Conservation (phyloP, 2,888 invertebrate genomes). For the Xylocampa areola region DNA sequence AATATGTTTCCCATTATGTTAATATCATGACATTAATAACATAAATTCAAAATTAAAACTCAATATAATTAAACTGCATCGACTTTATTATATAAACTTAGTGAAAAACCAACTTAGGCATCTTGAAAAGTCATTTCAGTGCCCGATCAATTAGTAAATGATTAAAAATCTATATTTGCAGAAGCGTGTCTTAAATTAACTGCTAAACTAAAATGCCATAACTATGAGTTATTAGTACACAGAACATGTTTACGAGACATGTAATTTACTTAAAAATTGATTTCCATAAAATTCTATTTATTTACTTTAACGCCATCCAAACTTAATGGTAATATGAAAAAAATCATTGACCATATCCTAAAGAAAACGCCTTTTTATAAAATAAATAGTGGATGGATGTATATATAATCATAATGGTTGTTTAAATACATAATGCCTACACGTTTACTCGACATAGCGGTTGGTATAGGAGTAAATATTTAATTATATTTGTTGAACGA, state of each 20-base stretch:
- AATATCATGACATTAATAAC: no score
- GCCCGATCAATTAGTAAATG: background rate
- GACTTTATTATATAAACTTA: no score
- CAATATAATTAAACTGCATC: no score
- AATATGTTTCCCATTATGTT: no score
- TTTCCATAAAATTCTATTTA: background rate
- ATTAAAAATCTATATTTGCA: constrained; percentile 9
- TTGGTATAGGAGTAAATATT: constrained; percentile 39
- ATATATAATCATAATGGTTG: constrained; percentile 10
- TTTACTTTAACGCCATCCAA: constrained; percentile 7
- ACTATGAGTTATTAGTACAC: constrained; percentile 12
- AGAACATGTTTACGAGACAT: background rate
- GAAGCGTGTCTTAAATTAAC: background rate
- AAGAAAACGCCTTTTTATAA: constrained; percentile 4
- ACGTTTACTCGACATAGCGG: background rate
- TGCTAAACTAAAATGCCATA: background rate
- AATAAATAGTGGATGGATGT: constrained; percentile 15
- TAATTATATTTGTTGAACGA: constrained; percentile 33
- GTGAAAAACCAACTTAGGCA: no score
- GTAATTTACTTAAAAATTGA: constrained; percentile 22
- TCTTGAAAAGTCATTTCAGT: no score
- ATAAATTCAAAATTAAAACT: no score
- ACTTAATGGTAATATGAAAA: background rate
- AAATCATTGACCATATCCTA: background rate
- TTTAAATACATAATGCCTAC: constrained; percentile 31